Evolutionary conservation across 2,113 vertebrate species (phyloP), one percentile per base, ranked within the genome.

Genomic region (Thinocorus orbignyianus): DNA sequence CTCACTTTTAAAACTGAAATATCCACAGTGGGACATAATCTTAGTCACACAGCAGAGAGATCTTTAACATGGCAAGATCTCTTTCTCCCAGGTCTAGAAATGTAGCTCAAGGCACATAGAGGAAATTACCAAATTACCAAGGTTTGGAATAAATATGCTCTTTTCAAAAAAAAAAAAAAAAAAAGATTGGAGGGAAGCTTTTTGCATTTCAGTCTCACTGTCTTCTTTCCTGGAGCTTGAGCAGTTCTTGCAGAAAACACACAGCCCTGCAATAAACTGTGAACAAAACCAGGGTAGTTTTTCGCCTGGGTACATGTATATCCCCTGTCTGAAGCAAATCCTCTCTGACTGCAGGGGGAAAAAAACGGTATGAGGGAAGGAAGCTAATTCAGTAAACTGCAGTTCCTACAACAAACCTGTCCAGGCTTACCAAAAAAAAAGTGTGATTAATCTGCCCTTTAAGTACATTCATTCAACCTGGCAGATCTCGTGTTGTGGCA

Each of bases 1-100:
- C 92, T 74, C 95, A 84, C 98, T 97, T 96, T 93, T 90, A 96
- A 97, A 98, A 92, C 78, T 81, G 96, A 96, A 97, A 97, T 98
- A 95, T 95, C 96, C 97, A 97, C 97, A 78, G 76, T 83, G 97
- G 94, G 94, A 92, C 86, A 72, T 64, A 44, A 82, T 93, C 97
- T 93, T 93, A 69, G 96, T 86, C 97, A 92, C 97, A 30, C 16
- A 48, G 95, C 44, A 33, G 74, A 66, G 91, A 94, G 94, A 97
- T 97, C 95, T 95, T 93, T 92, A 81, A 88, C 91, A 17, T 55
- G 57, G 54, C 4, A 8, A 93, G 80, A 86, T 85, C 79, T 78
- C 79, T 88, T 77, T 35, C 54, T 77, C 46, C 48, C 10, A 19
- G 26, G 20, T 66, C 71, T 88, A 79, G 77, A 87, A 96, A 91